These are phyloP conservation scores for Solea solea DNA, from an alignment of 2,113 vertebrate genomes.

Conservation along the genomic window DNA sequence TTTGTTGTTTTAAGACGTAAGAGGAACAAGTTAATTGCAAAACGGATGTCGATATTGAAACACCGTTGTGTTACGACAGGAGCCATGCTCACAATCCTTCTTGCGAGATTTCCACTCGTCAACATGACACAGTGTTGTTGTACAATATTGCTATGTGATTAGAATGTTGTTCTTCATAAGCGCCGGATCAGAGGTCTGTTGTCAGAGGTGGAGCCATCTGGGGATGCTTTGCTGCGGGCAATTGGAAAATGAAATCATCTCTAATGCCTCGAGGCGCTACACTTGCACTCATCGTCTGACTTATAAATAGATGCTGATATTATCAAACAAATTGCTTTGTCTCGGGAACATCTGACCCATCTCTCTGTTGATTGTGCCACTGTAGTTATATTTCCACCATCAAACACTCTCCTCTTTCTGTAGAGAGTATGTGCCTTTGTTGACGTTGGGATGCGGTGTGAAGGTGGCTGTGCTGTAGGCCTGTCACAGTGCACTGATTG, in stretches of 20 bases:
- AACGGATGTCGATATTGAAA: background rate
- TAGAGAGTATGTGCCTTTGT: background rate
- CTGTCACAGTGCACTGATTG: slow-evolving; percentile 62
- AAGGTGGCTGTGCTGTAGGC: slow-evolving; percentile 54
- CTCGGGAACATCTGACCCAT: slow-evolving; percentile 31
- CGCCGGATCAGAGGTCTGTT: slow-evolving; percentile 26
- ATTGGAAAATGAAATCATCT: slow-evolving; percentile 24
- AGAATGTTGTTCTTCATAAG: background rate
- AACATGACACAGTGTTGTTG: background rate
- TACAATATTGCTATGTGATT: background rate
- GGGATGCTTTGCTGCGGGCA: too few relatives aligned
- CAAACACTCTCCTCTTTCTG: background rate
- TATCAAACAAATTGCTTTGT: slow-evolving; percentile 24
- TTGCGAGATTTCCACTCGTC: background rate
- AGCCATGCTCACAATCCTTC: background rate
- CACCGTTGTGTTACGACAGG: background rate
- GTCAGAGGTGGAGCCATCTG: background rate
- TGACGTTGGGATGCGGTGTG: slow-evolving; percentile 36
- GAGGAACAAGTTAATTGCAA: background rate
- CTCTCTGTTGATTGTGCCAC: slow-evolving; percentile 15
- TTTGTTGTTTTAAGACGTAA: background rate
- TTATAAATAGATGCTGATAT: slow-evolving; percentile 33
- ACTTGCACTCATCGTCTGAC: slow-evolving; percentile 21
- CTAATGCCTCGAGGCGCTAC: slow-evolving; percentile 36
- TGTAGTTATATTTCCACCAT: background rate